Evolutionary conservation across 1,140 invertebrate species (phyloP).

Genomic region (Galleria mellonella): DNA sequence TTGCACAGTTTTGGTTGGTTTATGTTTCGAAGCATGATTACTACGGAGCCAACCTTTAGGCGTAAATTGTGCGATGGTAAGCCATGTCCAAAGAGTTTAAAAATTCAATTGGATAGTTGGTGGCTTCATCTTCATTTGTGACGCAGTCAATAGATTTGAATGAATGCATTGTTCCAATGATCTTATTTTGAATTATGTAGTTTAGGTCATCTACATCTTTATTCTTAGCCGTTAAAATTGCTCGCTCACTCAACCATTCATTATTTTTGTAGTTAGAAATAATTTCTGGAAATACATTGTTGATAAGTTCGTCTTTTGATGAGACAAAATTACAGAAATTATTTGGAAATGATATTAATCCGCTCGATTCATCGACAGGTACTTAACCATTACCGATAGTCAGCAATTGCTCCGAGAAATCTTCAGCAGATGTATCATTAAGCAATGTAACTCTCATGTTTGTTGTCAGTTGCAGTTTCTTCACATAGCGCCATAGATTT

Average conservation of each 20-base stretch:
- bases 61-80: conserved; percentile 25
- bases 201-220: conserved; percentile 21
- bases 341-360: conserved; percentile 24
- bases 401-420: conserved; percentile 11
- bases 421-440: conserved; percentile 3
- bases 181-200: conserved; percentile 21
- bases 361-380: conserved; percentile 26
- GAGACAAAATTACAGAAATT: conserved; percentile 9
- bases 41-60: conserved; percentile 23
- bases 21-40: conserved; percentile 21
- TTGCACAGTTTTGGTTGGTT: conserved; percentile 27
- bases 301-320: conserved; percentile 5
- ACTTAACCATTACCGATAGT: conserved; percentile 40
- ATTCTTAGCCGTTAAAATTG: conserved; percentile 29
- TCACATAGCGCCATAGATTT: conserved; percentile 6
- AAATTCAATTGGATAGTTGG: conserved; percentile 20
- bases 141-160: conserved; percentile 30
- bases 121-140: conserved; percentile 19
- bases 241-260: conserved; percentile 36
- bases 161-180: conserved; percentile 21
- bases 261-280: conserved; percentile 18
- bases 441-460: not conserved
- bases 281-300: conserved; percentile 2
- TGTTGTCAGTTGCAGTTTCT: conserved; percentile 1
- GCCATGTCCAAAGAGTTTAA: conserved; percentile 20